Base-by-base conservation (phyloP, 1,140 invertebrate species). In the Cydia amplana region DNA sequence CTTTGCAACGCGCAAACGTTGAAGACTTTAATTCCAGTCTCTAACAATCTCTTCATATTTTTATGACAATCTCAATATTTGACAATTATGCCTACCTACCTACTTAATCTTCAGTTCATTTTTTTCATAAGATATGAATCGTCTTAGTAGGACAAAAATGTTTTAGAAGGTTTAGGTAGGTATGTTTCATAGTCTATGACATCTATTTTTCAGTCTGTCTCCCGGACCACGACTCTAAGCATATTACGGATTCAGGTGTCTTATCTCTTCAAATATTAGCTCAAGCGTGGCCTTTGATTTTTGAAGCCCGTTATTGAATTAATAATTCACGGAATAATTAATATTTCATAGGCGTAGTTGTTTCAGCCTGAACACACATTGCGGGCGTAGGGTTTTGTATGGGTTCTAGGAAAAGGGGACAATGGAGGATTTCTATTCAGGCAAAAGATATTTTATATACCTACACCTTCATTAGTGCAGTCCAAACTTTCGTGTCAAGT, bases 191-290 rank as follows among this genome's bases (percentile, higher is more conserved):
- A 60, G 6, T 51, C 49, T 6, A 51, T 18, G n/a, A 6, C 16
- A 18, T 51, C 1, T n/a, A 60, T 23, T 60, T 20, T 9, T 12
- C 55, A 9, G 10, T 23, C 9, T 12, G 2, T 23, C 55, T 20
- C 20, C 20, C 20, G 20, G 18, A 23, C 55, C 4, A 60, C 10
- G 4, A 60, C 43, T 23, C 9, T 60, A 60, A 23, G 51, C 55
- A 60, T 60, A 70, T 70, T 70, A 70, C 65, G 32, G n/a, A 43
- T 43, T 43, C 65, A 70, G 65, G 65, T 70, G 65, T 70, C 65
- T 36, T 70, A 70, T 70, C 65, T 18, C 65, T n/a, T 70, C 32
- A 70, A 70, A 70, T 70, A 70, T 70, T 70, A 18, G 32, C 65
- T 12, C 65, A 70, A 70, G 7, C 28, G n/a, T 70, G 28, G 65